Evolutionary conservation across 2,888 invertebrate species (phyloP), one percentile per base, ranked within the genome.

Genomic region (Tenthredo mesomela): DNA sequence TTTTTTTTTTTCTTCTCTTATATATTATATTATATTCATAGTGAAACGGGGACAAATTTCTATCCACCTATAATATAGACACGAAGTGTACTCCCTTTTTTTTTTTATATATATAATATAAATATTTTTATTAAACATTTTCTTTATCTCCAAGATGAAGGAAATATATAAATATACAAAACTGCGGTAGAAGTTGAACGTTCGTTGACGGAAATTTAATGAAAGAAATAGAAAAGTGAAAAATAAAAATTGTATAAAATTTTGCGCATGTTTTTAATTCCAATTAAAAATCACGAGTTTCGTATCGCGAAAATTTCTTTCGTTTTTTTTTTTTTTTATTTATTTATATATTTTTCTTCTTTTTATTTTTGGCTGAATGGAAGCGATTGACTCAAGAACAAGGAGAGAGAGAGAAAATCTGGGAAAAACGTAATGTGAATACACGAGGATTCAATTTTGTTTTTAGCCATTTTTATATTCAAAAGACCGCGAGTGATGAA

Each of bases 11-110:
- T 43, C 10, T 47, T n/a, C n/a, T n/a, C n/a, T n/a, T n/a, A n/a
- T n/a, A n/a, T n/a, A 3, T 47, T 40, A 70, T 71, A 71, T n/a
- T 71, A 71, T n/a, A 71, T 71, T 71, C 40, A 71, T 71, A 21
- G 15, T 10, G 12, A 40, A n/a, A 29, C 70, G 5, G 37, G 70
- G 1, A 5, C 40, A 40, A 71, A 40, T 40, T 71, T 71, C 37
- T 29, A 12, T 61, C 61, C 25, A 12, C 70, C 15, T 43, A 10
- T 43, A 43, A 0, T 43, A 10, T 43, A 43, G 7, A 43, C 18
- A 7, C 5, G 12, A 18, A 2, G 21, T n/a, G 21, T 33, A 33
- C 4, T 18, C 7, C 40, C 40, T 10, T 71, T 71, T 37, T 18
- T 71, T 33, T 12, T 40, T 40, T 10, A 40, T 33, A 33, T 0